Conservation (phyloP, 2,797 vertebrate species). For the Cuniculus paca region DNA sequence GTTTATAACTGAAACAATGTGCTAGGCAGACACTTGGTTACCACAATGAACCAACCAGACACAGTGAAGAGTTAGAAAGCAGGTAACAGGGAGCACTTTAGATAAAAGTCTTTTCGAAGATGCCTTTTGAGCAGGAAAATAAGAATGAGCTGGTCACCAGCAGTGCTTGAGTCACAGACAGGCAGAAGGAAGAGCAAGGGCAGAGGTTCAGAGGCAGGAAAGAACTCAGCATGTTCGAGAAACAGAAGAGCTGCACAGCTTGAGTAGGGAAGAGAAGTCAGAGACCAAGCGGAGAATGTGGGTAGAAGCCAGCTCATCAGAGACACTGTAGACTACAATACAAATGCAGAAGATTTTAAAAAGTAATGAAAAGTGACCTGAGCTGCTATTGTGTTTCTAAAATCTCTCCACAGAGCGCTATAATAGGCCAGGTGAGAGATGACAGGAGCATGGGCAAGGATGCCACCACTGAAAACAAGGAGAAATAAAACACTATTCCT, state of each 20-base stretch:
- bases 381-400: background rate
- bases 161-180: background rate
- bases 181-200: background rate
- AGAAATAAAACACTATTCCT: background rate
- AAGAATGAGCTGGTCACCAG: background rate
- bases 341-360: constrained; percentile 30
- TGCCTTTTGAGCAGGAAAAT: background rate
- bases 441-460: background rate
- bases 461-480: background rate
- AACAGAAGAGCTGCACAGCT: background rate
- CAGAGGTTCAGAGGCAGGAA: background rate
- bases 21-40: background rate
- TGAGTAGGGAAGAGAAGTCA: background rate
- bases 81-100: background rate
- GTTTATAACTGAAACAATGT: background rate
- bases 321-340: background rate
- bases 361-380: background rate
- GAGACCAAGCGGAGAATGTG: background rate
- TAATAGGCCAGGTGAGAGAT: background rate
- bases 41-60: background rate
- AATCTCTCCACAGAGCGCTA: background rate
- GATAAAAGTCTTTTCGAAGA: background rate
- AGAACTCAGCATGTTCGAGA: background rate
- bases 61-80: background rate
- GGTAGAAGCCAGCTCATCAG: background rate